These are phyloP conservation scores for Simalia tracyae DNA, from an alignment of 2,797 vertebrate genomes.

Conservation along the genomic window DNA sequence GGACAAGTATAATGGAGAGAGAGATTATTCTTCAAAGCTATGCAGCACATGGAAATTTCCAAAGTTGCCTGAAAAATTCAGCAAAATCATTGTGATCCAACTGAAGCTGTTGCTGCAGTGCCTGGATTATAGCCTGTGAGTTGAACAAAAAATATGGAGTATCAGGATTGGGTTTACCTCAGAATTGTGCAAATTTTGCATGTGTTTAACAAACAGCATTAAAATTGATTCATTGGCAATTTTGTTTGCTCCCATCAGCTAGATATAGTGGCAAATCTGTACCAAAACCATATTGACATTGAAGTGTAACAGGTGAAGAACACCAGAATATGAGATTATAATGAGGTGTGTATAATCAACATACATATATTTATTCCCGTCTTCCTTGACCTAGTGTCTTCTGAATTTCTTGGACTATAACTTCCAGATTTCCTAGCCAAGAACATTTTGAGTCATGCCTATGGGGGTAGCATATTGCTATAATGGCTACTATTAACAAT, in stretches of 20 bases:
- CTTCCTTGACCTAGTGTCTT: background rate
- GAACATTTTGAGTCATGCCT: background rate
- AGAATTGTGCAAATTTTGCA: conserved; percentile 14
- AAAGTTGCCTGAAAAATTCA: conserved; percentile 33
- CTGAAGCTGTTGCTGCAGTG: conserved; percentile 15
- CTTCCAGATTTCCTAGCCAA: background rate
- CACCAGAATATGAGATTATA: background rate
- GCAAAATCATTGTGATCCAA: conserved; percentile 41
- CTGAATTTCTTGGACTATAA: background rate
- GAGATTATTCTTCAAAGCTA: conserved; percentile 31
- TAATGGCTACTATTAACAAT: background rate
- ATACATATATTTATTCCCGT: background rate
- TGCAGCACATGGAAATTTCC: conserved; percentile 54
- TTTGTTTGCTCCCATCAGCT: conserved; percentile 18
- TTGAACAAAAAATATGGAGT: conserved; percentile 25
- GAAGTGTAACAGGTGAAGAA: background rate
- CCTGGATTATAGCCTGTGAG: conserved; percentile 38
- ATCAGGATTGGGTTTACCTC: conserved; percentile 28
- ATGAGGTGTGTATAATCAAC: background rate
- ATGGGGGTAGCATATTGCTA: background rate
- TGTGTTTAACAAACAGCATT: conserved; percentile 20
- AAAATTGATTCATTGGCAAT: conserved; percentile 11
- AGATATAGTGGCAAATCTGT: background rate
- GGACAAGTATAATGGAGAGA: background rate
- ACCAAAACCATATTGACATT: background rate